Evolutionary conservation across 2,888 invertebrate genomes (phyloP), one percentile per base, ranked within the genome.

Genomic region (Phaedon cochleariae): DNA sequence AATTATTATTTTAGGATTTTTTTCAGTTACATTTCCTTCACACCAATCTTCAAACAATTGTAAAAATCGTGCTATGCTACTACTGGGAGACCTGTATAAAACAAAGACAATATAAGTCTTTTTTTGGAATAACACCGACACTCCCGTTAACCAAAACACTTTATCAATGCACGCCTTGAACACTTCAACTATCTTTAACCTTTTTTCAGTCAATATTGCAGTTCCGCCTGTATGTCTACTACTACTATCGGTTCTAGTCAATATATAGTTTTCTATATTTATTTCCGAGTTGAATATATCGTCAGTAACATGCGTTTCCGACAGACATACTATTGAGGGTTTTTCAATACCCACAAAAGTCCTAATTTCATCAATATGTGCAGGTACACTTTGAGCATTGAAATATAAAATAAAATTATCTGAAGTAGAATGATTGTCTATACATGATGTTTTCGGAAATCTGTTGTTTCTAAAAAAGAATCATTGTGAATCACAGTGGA

Each of bases 271-370:
- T 22, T 49, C 49, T 49, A 49, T 49, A 49, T 20, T 20, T 9
- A 49, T 49, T 49, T 49, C 49, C 21, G 49, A 49, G 21, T 49
- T 49, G 49, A 49, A 49, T 49, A 49, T 21, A 49, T 49, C 49
- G 49, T 49, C 49, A 20, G 49, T 49, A 49, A 49, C 49, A 49
- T 49, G 49, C 21, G 49, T 49, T 49, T 49, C 49, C 18, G 22
- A 18, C 4, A 49, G 49, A 49, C 49, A 49, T 20, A 17, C 20
- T 46, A 46, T 46, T 46, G 46, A 46, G 46, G 46, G 15, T 46
- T 46, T 46, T 46, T 46, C 15, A 15, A 20, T 46, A 46, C 20
- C 20, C 46, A 46, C 46, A 46, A 46, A 46, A 46, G 15, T 46
- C 9, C 46, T 46, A 46, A 46, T 46, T 46, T 46, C 46, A 34